These are phyloP conservation scores for Rhadinocentrus ornatus DNA, from an alignment of 2,797 vertebrate genomes.

Conservation along the genomic window DNA sequence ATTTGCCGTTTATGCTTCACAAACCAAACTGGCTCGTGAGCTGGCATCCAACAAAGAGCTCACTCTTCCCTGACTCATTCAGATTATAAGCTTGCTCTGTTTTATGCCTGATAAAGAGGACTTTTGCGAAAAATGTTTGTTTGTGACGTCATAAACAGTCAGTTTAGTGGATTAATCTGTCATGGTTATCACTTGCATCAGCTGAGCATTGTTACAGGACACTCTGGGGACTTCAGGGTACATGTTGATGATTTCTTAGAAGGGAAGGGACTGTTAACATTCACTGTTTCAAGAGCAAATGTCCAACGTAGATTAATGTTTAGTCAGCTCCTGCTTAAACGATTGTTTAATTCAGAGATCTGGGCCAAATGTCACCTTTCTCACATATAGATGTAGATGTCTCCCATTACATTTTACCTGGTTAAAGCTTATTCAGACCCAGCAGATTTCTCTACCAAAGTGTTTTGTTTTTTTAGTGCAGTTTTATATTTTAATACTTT, in stretches of 20 bases:
- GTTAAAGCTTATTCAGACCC: neutral
- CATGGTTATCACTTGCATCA: constrained; percentile 23
- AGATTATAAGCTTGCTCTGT: constrained; percentile 61
- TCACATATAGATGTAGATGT: no score
- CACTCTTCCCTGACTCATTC: constrained; percentile 49
- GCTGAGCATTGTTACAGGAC: constrained; percentile 27
- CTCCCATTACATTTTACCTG: neutral
- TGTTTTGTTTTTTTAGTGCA: no score
- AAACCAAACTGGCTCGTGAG: constrained; percentile 51
- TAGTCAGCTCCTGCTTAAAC: constrained; percentile 15
- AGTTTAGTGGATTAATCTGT: constrained; percentile 45
- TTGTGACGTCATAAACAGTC: constrained; percentile 50
- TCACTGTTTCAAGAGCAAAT: constrained; percentile 11
- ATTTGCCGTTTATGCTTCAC: constrained; percentile 49
- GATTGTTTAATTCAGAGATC: neutral
- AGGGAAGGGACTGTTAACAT: constrained; percentile 9
- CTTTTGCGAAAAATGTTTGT: constrained; percentile 23
- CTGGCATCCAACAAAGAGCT: constrained; percentile 57
- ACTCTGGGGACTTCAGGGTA: constrained; percentile 8
- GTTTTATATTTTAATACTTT: no score
- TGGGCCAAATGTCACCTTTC: neutral
- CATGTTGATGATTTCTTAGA: constrained; percentile 27
- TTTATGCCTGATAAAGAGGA: constrained; percentile 41
- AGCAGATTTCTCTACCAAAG: neutral
- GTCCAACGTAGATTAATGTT: constrained; percentile 30